Conservation (phyloP, 2,797 vertebrate genomes). For the Scleropages formosus region DNA sequence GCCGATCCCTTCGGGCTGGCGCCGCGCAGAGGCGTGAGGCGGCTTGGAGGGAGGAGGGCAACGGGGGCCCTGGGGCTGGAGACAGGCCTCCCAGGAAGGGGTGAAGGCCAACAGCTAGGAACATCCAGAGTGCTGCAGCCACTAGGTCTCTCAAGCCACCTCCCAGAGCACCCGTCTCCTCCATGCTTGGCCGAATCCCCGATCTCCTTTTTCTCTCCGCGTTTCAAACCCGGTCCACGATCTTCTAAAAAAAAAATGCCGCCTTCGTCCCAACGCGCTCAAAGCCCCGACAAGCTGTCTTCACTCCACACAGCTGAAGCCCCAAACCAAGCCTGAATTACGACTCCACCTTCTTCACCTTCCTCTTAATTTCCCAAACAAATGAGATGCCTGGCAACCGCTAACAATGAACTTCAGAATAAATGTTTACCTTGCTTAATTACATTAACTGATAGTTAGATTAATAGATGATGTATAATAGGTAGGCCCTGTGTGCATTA, state of each 20-base stretch:
- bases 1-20: neutral
- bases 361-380: slow-evolving; percentile 10
- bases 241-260: neutral
- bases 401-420: slow-evolving; percentile 15
- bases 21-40: neutral
- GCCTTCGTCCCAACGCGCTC: neutral
- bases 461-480: neutral
- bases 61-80: neutral
- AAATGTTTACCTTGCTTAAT: slow-evolving; percentile 9
- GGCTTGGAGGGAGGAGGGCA: neutral
- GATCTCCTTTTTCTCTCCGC: neutral
- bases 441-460: slow-evolving; percentile 22
- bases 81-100: neutral
- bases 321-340: neutral
- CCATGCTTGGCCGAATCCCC: neutral
- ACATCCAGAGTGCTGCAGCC: neutral
- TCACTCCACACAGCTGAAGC: neutral
- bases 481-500: neutral
- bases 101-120: neutral
- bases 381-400: slow-evolving; percentile 16
- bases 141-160: neutral
- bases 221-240: neutral
- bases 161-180: neutral
- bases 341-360: neutral
- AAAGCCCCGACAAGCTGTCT: neutral